phyloP scores from a whole-genome alignment of 2,888 invertebrate genomes.

The Orthosia gracilis region DNA sequence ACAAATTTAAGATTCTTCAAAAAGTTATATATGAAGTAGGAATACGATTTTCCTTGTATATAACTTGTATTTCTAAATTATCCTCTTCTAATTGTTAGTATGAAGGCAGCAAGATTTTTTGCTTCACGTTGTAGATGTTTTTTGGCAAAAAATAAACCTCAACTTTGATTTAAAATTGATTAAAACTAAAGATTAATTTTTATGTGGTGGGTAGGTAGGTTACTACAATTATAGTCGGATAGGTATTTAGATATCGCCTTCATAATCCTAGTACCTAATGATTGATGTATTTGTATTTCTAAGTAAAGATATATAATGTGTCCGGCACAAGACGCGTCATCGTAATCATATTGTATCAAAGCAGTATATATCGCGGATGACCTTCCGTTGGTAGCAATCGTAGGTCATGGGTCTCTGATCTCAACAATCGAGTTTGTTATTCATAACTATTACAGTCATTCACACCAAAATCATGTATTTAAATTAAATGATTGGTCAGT shows the following conservation, averaged over 20 bases:
- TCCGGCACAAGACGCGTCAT: conserved; percentile 7
- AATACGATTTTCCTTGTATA: conserved; percentile 48
- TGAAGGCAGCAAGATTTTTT: conserved; percentile 35
- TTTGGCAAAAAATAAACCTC: conserved; percentile 28
- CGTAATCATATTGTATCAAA: conserved; percentile 13
- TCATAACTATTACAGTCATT: conserved; percentile 11
- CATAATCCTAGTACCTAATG: neutral
- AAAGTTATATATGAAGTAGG: conserved; percentile 7
- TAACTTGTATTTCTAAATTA: conserved; percentile 43
- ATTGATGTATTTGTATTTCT: neutral
- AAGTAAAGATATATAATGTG: neutral
- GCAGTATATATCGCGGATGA: conserved; percentile 40
- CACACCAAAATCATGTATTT: neutral
- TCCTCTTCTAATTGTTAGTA: conserved; percentile 31
- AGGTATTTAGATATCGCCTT: no score
- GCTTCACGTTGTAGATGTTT: conserved; percentile 13
- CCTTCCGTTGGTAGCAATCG: conserved; percentile 43
- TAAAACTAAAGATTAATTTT: neutral
- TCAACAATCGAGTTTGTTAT: conserved; percentile 35
- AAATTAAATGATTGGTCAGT: neutral
- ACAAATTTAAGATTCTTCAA: conserved; percentile 1
- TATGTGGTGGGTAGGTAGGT: neutral
- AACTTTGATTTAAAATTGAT: conserved; percentile 6
- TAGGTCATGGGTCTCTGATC: conserved; percentile 58
- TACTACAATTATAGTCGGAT: neutral